Base-by-base conservation (phyloP, 2,888 invertebrate genomes). In the Eilema sororculum region DNA sequence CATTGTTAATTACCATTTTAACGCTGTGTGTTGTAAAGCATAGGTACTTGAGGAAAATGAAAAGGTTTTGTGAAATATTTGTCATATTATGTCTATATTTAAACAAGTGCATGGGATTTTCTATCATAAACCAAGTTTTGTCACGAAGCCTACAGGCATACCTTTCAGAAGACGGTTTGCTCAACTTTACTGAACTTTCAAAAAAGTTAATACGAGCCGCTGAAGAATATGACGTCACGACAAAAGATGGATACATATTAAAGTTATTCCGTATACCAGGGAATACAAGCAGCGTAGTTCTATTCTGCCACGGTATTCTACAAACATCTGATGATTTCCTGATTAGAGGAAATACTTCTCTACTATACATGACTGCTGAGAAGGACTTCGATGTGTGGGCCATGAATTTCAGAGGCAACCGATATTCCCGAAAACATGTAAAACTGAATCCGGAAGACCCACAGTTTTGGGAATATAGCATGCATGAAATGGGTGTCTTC, bases 221-320 rank as follows among this genome's bases (percentile, higher is more conserved):
- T 30, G 10, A 67, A 59, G 33, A 37, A 67, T 76, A 76, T 61
- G 33, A 65, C 8, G 71, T 79, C 28, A 76, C 10, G 10, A 78
- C 79, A 16, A 62, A 68, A 37, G 79, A 79, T 12, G 78, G 78
- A 57, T 73, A 61, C 20, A 64, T 76, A 62, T 24, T 79, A n/a
- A 73, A 41, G 13, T 2, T 79, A 56, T 73, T 69, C 8, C 71
- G 16, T n/a, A 73, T 71, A 67, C 69, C 73, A 2, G 66, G 68
- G 3, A 57, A 78, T 28, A 58, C 10, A 22, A 68, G 68, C 16
- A 60, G 56, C 8, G 46, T 59, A 0, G 67, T 71, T 20, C n/a
- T 78, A 22, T 0, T 66, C 25, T 37, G 41, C 4, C 78, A 73
- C 13, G 78, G 62, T 0, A 0, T 68, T 0, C 22, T 71, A 0